These are phyloP conservation scores for Hydrochoerus hydrochaeris DNA, from an alignment of 2,113 vertebrate species.

Conservation along the genomic window DNA sequence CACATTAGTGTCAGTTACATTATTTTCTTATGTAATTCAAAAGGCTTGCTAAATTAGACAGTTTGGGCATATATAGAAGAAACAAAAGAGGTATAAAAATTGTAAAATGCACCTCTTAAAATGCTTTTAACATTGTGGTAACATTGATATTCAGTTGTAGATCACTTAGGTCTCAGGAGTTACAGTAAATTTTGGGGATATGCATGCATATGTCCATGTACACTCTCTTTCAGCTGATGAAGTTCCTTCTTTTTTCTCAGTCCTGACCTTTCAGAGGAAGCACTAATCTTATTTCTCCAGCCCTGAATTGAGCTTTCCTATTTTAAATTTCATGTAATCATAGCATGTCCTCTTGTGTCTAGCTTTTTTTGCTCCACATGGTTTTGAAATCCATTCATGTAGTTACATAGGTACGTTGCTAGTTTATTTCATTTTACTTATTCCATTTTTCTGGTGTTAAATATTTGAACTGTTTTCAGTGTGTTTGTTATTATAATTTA, in stretches of 20 bases:
- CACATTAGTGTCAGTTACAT: not conserved
- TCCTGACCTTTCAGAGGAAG: not conserved
- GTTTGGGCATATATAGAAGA: not conserved
- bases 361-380: not conserved
- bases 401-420: not conserved
- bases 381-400: not conserved
- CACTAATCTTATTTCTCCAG: not conserved
- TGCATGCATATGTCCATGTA: not conserved
- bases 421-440: not conserved
- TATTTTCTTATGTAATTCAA: not conserved
- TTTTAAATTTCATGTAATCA: not conserved
- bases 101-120: not conserved
- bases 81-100: not conserved
- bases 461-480: not conserved
- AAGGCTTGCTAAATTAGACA: not conserved
- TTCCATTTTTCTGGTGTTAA: not conserved
- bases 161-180: not conserved
- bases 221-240: too few species aligned
- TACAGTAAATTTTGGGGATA: not conserved
- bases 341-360: not conserved
- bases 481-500: not conserved
- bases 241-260: not conserved
- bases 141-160: not conserved
- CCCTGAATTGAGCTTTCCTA: not conserved
- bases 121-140: not conserved